Conservation (phyloP, 2,113 vertebrate genomes). For the Sclerurus mexicanus region DNA sequence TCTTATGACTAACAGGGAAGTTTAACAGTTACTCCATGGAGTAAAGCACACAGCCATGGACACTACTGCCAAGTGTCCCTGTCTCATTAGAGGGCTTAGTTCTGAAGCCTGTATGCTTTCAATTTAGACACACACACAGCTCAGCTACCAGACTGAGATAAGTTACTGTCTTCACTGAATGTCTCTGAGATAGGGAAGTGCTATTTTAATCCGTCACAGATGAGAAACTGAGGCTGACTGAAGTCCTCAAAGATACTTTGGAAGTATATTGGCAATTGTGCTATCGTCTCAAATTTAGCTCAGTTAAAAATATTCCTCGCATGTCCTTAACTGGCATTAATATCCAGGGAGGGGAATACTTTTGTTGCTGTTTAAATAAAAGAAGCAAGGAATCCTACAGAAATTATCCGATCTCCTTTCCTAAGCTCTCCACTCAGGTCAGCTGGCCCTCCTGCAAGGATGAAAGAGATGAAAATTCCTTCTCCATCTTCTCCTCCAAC, state of each 20-base stretch:
- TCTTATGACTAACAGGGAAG: neutral
- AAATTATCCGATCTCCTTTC: conserved; percentile 95
- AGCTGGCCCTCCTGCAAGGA: conserved; percentile 95
- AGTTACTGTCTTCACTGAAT: neutral
- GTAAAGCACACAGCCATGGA: neutral
- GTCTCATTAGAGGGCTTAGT: neutral
- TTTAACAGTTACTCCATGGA: neutral
- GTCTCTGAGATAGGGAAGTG: neutral
- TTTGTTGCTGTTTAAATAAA: neutral
- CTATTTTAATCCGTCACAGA: neutral
- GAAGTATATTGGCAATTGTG: neutral
- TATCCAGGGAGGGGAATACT: neutral
- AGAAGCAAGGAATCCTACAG: conserved; percentile 75
- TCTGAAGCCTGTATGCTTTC: neutral
- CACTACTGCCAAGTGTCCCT: neutral
- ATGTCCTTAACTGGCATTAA: neutral
- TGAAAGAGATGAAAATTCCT: conserved; percentile 99
- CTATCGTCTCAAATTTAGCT: neutral
- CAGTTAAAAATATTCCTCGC: neutral
- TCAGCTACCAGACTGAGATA: neutral
- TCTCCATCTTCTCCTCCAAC: conserved; percentile 98
- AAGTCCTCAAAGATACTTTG: neutral
- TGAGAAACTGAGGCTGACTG: neutral
- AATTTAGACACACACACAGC: neutral
- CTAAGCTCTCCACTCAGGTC: conserved; percentile 95